A percentile compares a stretch with the other conserved stretches of the same genome.
phyloP scores from a whole-genome alignment of 2,888 invertebrate species.

The Plusia festucae region DNA sequence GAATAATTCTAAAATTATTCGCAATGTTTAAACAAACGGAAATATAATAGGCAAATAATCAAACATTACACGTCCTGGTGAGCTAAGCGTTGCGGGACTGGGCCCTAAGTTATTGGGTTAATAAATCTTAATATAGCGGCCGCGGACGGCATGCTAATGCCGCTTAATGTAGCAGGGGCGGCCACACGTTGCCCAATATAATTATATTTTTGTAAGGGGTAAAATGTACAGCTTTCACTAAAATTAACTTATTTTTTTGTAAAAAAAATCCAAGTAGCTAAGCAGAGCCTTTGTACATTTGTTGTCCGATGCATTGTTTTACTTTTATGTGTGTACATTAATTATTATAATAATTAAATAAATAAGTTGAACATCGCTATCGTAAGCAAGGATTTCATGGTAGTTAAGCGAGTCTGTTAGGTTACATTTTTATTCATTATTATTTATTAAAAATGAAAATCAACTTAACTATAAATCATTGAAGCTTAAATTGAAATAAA shows the following conservation, averaged over 20 bases:
- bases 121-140: conserved; percentile 71
- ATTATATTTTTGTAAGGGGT: conserved; percentile 58
- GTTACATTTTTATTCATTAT: too few relatives aligned
- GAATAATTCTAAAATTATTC: background rate
- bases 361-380: too few relatives aligned
- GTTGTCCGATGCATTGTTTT: too few relatives aligned
- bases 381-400: too few relatives aligned
- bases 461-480: background rate
- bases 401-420: too few relatives aligned
- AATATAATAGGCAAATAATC: conserved; percentile 42
- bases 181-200: conserved; percentile 42
- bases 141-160: conserved; percentile 65
- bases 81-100: conserved; percentile 48
- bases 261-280: too few relatives aligned
- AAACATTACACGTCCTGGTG: conserved; percentile 47
- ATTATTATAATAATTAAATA: too few relatives aligned
- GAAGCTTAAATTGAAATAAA: background rate
- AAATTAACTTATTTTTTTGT: background rate
- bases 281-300: too few relatives aligned
- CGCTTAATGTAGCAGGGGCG: conserved; percentile 66
- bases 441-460: background rate
- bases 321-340: too few relatives aligned
- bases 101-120: conserved; percentile 66
- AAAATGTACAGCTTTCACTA: conserved; percentile 27
- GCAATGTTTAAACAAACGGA: conserved; percentile 14